Evolutionary conservation across 23 tunicate genomes (phyloP).

Genomic region (Diplosoma virens): DNA sequence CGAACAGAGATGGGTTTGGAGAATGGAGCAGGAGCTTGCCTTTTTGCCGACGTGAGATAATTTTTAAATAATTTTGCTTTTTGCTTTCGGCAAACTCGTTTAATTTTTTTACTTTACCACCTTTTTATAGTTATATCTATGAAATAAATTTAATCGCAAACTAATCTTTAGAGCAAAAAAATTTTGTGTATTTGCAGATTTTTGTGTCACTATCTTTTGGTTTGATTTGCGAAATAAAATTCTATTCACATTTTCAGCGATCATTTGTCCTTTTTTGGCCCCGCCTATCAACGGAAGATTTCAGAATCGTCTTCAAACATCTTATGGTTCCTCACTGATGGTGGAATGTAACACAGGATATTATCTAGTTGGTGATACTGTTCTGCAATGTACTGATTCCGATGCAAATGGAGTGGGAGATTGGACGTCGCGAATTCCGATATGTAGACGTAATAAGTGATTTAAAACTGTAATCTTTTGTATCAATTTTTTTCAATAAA

Average conservation of each 20-base stretch:
- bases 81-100: too few relatives aligned
- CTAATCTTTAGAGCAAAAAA: too few relatives aligned
- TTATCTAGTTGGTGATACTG: constrained; percentile 9
- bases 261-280: not conserved
- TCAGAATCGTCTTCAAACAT: not conserved
- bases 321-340: not conserved
- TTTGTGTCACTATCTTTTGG: too few relatives aligned
- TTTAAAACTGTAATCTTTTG: too few relatives aligned
- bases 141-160: too few relatives aligned
- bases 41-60: constrained; percentile 41
- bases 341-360: not conserved
- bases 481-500: too few relatives aligned
- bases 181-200: too few relatives aligned
- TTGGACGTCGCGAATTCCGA: too few relatives aligned
- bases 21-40: constrained; percentile 49
- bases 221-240: not conserved
- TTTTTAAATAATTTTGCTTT: not conserved
- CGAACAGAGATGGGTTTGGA: constrained; percentile 32
- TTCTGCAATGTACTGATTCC: constrained; percentile 23
- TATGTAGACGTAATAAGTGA: too few relatives aligned
- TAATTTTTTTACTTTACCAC: too few relatives aligned
- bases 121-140: too few relatives aligned
- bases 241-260: not conserved
- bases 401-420: constrained; percentile 52
- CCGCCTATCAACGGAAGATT: not conserved